Conservation (phyloP, 2,888 invertebrate species). For the Eretmocerus hayati region DNA sequence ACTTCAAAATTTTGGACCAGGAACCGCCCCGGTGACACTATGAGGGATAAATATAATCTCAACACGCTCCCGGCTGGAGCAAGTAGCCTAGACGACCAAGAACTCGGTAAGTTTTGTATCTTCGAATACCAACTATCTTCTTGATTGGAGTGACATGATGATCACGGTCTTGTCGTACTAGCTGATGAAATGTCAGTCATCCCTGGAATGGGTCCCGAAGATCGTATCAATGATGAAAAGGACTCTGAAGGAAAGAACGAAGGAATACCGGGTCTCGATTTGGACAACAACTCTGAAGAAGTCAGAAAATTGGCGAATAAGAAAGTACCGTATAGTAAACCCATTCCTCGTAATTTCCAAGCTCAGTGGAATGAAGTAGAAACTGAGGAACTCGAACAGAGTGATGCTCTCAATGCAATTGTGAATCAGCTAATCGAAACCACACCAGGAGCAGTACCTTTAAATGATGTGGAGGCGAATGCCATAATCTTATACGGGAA, state of each 20-base stretch:
- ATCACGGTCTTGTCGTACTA: too few species aligned
- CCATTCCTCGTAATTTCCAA: conserved; percentile 93
- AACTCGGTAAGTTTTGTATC: conserved; percentile 53
- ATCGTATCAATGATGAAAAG: conserved; percentile 64
- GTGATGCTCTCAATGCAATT: conserved; percentile 56
- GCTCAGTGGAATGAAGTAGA: conserved; percentile 90
- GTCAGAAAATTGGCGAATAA: conserved; percentile 61
- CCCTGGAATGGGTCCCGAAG: conserved; percentile 98
- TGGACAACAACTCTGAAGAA: conserved; percentile 66
- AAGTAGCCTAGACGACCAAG: conserved; percentile 64
- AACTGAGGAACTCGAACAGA: conserved; percentile 44
- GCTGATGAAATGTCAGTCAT: conserved; percentile 73
- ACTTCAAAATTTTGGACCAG: conserved; percentile 99
- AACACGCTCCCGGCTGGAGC: conserved; percentile 82
- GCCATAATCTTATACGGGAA: conserved; percentile 80
- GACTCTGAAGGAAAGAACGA: conserved; percentile 45
- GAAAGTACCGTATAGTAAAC: conserved; percentile 90
- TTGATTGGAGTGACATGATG: too few species aligned
- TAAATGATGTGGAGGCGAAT: conserved; percentile 70
- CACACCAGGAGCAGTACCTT: conserved; percentile 70
- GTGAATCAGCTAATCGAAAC: conserved; percentile 68
- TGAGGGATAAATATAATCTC: conserved; percentile 96
- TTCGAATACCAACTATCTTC: too few species aligned
- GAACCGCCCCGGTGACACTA: conserved; percentile 95
- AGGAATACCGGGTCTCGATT: conserved; percentile 79